These are phyloP conservation scores for Pristionchus arcanus DNA, from an alignment of 2,888 invertebrate genomes.

Conservation along the genomic window DNA sequence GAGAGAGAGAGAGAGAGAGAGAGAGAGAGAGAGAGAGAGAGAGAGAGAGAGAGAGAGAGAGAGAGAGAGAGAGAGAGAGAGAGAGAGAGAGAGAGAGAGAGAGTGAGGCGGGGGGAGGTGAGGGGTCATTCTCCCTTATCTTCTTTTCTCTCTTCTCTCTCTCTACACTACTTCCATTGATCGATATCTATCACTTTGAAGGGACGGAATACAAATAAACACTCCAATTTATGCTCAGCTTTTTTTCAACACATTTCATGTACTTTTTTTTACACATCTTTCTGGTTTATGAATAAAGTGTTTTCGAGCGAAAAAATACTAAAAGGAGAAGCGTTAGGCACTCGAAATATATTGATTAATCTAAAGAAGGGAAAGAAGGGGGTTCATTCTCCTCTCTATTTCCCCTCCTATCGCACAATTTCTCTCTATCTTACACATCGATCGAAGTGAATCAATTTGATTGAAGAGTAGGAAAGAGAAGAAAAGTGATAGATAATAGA, in stretches of 20 bases:
- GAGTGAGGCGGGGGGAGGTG: neutral
- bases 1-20: neutral
- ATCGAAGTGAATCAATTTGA: neutral
- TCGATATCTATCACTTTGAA: conserved; percentile 3
- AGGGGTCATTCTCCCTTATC: neutral
- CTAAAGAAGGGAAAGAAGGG: neutral
- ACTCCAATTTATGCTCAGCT: neutral
- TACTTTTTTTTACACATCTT: too few relatives aligned
- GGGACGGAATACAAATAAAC: conserved; percentile 3
- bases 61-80: neutral
- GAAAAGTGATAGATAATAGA: neutral
- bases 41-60: neutral
- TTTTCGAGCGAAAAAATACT: neutral
- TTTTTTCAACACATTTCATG: neutral
- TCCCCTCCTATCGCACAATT: neutral
- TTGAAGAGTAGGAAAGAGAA: neutral
- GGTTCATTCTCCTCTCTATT: neutral
- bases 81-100: neutral
- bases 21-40: neutral
- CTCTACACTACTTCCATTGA: conserved; percentile 2
- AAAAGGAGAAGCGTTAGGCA: neutral
- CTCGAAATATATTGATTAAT: neutral
- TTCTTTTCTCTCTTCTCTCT: neutral
- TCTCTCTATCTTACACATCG: conserved; percentile 9
- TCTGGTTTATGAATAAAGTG: neutral